phyloP scores from a whole-genome alignment of 1,140 invertebrate genomes.

The Vollenhovia emeryi region DNA sequence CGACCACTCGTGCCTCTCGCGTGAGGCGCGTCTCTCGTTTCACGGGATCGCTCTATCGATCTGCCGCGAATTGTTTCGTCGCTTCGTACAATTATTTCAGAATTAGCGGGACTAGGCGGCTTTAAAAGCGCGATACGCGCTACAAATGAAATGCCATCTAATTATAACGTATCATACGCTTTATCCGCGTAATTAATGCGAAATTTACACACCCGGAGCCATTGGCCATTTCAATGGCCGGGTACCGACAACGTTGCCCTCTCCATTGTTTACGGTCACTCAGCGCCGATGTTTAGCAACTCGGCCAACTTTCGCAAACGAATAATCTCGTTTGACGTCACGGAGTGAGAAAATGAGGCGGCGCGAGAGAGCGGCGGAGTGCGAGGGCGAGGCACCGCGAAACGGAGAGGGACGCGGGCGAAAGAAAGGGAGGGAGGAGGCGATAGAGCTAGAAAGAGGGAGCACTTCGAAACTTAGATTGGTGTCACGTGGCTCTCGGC shows the following conservation, averaged over 20 bases:
- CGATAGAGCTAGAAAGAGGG: neutral
- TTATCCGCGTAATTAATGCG: conserved; percentile 41
- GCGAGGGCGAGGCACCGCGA: neutral
- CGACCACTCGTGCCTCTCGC: neutral
- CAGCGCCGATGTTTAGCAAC: conserved; percentile 6
- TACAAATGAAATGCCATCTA: conserved; percentile 36
- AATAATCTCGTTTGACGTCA: conserved; percentile 37
- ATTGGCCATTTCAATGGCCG: neutral
- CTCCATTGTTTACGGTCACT: conserved; percentile 35
- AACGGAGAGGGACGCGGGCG: neutral
- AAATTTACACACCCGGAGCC: conserved; percentile 17
- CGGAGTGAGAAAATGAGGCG: conserved; percentile 17
- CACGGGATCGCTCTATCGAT: neutral
- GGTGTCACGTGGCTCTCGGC: conserved; percentile 70
- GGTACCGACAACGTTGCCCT: neutral
- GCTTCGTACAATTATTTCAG: neutral
- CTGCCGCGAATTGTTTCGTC: neutral
- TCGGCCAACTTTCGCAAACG: conserved; percentile 21
- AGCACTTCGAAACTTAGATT: conserved; percentile 74
- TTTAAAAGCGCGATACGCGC: conserved; percentile 10
- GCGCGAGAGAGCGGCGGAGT: conserved; percentile 1
- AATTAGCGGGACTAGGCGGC: conserved; percentile 2
- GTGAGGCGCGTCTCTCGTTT: neutral
- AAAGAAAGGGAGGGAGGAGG: neutral
- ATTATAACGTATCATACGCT: conserved; percentile 17